Percentiles rank a stretch among this genome's conserved stretches.
Evolutionary conservation across 2,113 vertebrate genomes (phyloP).

Genomic region (Oreochromis aureus): DNA sequence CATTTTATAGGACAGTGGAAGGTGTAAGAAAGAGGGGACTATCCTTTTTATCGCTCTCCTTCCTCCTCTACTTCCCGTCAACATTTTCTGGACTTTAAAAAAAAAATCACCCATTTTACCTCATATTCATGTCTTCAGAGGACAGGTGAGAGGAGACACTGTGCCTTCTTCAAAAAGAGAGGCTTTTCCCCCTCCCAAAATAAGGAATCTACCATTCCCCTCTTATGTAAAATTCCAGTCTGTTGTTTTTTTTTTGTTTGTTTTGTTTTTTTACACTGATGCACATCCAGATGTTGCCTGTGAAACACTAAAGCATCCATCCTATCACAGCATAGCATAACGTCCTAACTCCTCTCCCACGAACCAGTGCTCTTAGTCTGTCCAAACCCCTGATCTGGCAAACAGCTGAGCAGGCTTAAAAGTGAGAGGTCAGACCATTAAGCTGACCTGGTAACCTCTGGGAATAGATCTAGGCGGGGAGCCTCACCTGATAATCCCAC

Average conservation of each 20-base stretch:
- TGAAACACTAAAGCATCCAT: neutral
- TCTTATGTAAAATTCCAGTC: neutral
- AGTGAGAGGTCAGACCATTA: constrained; percentile 6
- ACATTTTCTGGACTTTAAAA: neutral
- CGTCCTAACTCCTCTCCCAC: neutral
- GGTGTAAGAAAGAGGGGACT: constrained; percentile 23
- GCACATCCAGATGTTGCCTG: neutral
- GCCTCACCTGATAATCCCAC: constrained; percentile 47
- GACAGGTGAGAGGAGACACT: constrained; percentile 41
- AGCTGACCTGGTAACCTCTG: constrained; percentile 26
- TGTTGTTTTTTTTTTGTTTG: neutral
- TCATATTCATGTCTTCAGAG: neutral
- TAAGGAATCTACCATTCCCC: neutral
- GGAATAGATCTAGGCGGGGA: constrained; percentile 36
- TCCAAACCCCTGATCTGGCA: constrained; percentile 1
- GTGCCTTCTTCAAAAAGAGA: neutral
- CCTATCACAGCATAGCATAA: neutral
- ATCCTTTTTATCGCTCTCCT: constrained; percentile 14
- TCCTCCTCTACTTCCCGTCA: neutral
- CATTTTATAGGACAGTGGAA: constrained; percentile 46
- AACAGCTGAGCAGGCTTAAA: constrained; percentile 45
- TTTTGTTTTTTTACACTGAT: neutral
- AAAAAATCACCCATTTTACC: neutral
- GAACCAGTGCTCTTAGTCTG: neutral
- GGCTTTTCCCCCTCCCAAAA: neutral